Base-by-base conservation (phyloP, 2,888 invertebrate species). In the Rhagonycha lutea region DNA sequence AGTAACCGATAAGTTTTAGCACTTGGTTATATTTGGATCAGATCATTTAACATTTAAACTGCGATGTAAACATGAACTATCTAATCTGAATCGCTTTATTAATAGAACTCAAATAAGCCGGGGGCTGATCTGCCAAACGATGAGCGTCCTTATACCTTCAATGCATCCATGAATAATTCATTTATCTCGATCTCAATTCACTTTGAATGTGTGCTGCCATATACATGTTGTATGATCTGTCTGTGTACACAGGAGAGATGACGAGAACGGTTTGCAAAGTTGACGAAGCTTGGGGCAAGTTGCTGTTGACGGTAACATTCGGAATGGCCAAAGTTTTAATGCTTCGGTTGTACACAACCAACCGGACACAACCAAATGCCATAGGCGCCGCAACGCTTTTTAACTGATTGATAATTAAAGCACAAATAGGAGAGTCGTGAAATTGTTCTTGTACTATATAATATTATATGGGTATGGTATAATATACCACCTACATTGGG, bases 131-230 rank as follows among this genome's bases (percentile, higher is more conserved):
- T 82, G 81, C 82, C 82, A 82, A 83, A 83, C 81, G 83, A 84
- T 83, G 82, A 77, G 81, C 82, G 83, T 84, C 86, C 85, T 84
- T 78, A 74, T 86, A 86, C 85, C 85, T 85, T 84, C 83, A 84
- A 84, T 85, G 82, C 81, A 78, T 80, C 79, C 80, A 86, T 87
- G 86, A 86, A 86, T 87, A 83, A 87, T 86, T 86, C 85, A 86
- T 84, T 85, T 84, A 85, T 86, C 85, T 84, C 83, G 82, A 85
- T 85, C 85, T 85, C 84, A 81, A 84, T 86, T 85, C 85, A 84
- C 85, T 86, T 86, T 86, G 85, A 85, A 85, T 86, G 83, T 85
- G 82, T 84, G 80, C 84, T 84, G 83, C 82, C 82, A 83, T 82
- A 85, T 85, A 84, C 85, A 86, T 85, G 86, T 85, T 85, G 84